Percentiles rank a stretch among this genome's conserved stretches.
phyloP scores from a whole-genome alignment of 2,797 vertebrate species.

The Champsocephalus gunnari region DNA sequence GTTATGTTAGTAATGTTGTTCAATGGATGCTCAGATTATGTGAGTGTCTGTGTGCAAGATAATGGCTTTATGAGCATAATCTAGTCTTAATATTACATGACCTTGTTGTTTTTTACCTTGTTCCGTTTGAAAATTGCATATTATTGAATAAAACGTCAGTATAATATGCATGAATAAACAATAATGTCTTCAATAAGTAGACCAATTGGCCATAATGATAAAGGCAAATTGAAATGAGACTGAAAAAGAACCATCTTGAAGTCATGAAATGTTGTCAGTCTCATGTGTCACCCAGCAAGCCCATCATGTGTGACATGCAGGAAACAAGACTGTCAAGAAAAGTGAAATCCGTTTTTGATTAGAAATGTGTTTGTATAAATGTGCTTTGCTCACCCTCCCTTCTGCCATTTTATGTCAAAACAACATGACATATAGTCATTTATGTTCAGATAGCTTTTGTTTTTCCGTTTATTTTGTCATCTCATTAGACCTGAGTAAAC shows the following conservation, averaged over 20 bases:
- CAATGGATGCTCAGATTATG: conserved; percentile 31
- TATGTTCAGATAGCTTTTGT: conserved; percentile 30
- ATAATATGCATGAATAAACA: conserved; percentile 31
- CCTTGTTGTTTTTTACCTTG: conserved; percentile 56
- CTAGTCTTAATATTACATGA: conserved; percentile 53
- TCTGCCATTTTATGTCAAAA: conserved; percentile 17
- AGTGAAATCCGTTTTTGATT: conserved; percentile 43
- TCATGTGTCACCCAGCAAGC: conserved; percentile 37
- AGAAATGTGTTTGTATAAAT: conserved; percentile 40
- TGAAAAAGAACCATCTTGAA: conserved; percentile 33
- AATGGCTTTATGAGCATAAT: conserved; percentile 60
- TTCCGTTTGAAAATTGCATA: conserved; percentile 39
- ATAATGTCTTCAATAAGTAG: conserved; percentile 29
- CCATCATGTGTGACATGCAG: conserved; percentile 36
- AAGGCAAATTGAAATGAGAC: conserved; percentile 25
- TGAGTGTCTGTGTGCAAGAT: conserved; percentile 42
- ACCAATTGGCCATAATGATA: conserved; percentile 39
- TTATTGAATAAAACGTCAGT: conserved; percentile 40
- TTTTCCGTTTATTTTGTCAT: conserved; percentile 31
- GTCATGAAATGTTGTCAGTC: conserved; percentile 38
- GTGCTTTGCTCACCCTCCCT: conserved; percentile 23
- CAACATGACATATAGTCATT: conserved; percentile 44
- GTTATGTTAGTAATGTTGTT: conserved; percentile 24
- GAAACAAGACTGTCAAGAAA: conserved; percentile 27
- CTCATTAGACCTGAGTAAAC: conserved; percentile 38